Conservation (phyloP, 2,888 invertebrate species). For the Pseudococcus longispinus region DNA sequence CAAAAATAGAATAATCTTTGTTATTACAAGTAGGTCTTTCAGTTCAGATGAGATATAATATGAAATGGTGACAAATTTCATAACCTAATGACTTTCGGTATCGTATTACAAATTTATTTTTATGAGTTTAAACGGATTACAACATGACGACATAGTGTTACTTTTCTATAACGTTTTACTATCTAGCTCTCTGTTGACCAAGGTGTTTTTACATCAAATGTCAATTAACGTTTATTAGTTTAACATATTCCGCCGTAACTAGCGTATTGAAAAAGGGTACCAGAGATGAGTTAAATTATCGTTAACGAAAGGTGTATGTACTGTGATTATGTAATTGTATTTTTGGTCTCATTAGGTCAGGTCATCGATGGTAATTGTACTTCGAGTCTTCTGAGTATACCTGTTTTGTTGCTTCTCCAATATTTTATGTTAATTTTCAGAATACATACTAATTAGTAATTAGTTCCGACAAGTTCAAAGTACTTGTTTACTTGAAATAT, state of each 20-base stretch:
- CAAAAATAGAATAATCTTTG: not conserved
- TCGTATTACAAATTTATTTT: not conserved
- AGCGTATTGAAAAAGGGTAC: not conserved
- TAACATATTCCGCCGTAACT: not conserved
- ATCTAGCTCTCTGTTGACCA: not conserved
- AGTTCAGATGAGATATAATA: not conserved
- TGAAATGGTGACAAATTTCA: not conserved
- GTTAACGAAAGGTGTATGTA: not conserved
- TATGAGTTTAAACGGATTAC: not conserved
- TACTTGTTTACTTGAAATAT: not conserved
- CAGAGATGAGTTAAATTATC: not conserved
- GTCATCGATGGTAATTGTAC: not conserved
- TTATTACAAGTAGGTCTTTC: too few species aligned
- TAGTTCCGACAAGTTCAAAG: not conserved
- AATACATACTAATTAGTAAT: not conserved
- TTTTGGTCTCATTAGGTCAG: not conserved
- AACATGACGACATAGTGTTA: not conserved
- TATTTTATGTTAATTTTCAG: not conserved
- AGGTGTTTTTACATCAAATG: conserved; percentile 33
- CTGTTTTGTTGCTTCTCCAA: not conserved
- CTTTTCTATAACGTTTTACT: not conserved
- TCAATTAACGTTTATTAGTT: conserved; percentile 41
- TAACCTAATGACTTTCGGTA: not conserved
- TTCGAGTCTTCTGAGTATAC: not conserved
- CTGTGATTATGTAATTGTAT: not conserved